phyloP scores from a whole-genome alignment of 2,797 vertebrate species.

The Anguilla megastoma region DNA sequence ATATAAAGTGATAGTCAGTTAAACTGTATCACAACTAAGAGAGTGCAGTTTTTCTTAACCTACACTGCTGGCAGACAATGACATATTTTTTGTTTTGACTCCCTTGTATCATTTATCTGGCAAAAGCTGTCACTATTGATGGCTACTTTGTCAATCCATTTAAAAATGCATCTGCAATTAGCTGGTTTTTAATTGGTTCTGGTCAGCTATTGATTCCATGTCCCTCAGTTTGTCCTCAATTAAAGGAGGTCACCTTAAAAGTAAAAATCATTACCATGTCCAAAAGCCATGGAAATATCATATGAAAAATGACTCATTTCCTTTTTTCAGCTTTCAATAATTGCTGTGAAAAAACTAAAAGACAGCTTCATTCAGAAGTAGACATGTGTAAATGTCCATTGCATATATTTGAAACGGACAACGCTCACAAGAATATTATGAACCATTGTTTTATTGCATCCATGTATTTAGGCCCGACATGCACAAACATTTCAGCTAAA shows the following conservation, averaged over 20 bases:
- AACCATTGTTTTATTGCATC: too few relatives aligned
- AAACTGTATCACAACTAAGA: not conserved
- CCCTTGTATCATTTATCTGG: conserved; percentile 55
- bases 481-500: too few relatives aligned
- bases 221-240: conserved; percentile 59
- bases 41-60: conserved; percentile 25
- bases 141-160: conserved; percentile 66
- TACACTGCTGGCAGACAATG: conserved; percentile 22
- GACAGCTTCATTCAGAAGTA: conserved; percentile 31
- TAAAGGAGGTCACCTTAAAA: conserved; percentile 62
- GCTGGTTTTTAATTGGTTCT: conserved; percentile 69
- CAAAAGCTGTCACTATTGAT: conserved; percentile 63
- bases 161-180: conserved; percentile 70
- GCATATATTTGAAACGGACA: not conserved
- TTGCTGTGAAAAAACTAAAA: conserved; percentile 47
- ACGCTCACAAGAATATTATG: too few relatives aligned
- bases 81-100: conserved; percentile 39
- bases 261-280: conserved; percentile 51
- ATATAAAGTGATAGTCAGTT: not conserved
- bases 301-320: conserved; percentile 45
- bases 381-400: not conserved
- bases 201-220: conserved; percentile 63
- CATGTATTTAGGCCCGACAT: too few relatives aligned
- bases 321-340: conserved; percentile 44
- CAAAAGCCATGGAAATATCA: conserved; percentile 48